Evolutionary conservation across 2,888 invertebrate genomes (phyloP).

Genomic region (Onchidella celtica): DNA sequence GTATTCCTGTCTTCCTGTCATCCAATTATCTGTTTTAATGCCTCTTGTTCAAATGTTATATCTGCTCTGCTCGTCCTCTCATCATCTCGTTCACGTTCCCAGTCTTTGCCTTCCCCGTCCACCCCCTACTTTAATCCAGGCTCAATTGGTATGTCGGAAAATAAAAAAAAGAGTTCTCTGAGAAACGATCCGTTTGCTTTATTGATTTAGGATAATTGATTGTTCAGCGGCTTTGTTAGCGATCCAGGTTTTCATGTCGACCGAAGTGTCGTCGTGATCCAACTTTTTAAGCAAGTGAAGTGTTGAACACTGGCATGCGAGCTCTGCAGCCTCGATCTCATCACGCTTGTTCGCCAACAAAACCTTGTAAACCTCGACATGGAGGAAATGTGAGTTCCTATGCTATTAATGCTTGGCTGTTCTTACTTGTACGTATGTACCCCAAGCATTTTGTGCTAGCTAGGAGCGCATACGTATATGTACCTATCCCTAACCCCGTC

Average conservation of each 20-base stretch:
- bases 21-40: background rate
- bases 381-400: too few species aligned
- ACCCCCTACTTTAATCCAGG: background rate
- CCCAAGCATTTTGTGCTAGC: too few species aligned
- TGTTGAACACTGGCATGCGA: background rate
- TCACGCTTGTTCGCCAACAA: background rate
- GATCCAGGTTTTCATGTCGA: background rate
- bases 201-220: background rate
- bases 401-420: too few species aligned
- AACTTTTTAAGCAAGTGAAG: background rate
- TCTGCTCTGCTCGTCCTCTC: background rate
- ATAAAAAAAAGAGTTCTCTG: background rate
- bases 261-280: too few species aligned
- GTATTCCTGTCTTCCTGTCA: too few species aligned
- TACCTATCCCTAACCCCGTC: too few species aligned
- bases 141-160: background rate
- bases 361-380: background rate
- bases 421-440: too few species aligned
- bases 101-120: background rate
- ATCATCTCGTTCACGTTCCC: background rate
- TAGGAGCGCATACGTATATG: too few species aligned
- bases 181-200: background rate
- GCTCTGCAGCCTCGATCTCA: background rate
- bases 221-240: background rate
- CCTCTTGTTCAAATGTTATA: background rate